phyloP scores from a whole-genome alignment of 2,888 invertebrate genomes.

The Drosophila sordidula region DNA sequence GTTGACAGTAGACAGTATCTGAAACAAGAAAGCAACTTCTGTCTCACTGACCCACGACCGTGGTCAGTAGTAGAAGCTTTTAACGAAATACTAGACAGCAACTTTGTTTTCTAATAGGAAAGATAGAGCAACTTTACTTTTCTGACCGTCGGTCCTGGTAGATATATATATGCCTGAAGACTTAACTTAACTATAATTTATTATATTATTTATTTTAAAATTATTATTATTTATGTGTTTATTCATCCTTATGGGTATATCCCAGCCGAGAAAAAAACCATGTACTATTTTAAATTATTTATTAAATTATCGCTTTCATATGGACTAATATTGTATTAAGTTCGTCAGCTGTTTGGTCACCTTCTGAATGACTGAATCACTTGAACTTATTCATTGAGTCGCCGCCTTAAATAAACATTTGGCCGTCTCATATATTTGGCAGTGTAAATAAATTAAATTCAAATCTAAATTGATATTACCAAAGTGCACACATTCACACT shows the following conservation, averaged over 20 bases:
- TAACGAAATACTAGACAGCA: neutral
- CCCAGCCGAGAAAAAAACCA: too few relatives aligned
- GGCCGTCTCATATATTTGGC: slow-evolving; percentile 47
- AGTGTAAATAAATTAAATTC: slow-evolving; percentile 78
- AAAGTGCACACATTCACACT: slow-evolving; percentile 18
- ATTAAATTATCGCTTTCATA: neutral
- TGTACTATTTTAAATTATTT: neutral
- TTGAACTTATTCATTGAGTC: slow-evolving; percentile 59
- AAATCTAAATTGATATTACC: slow-evolving; percentile 77
- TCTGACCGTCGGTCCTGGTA: too few relatives aligned
- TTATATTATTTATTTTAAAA: neutral
- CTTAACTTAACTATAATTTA: neutral
- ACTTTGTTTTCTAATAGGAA: too few relatives aligned
- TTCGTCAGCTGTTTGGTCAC: slow-evolving; percentile 37
- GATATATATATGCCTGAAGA: too few relatives aligned
- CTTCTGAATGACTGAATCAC: slow-evolving; percentile 47
- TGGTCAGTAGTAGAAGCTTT: neutral
- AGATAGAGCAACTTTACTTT: too few relatives aligned
- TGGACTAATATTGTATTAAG: neutral
- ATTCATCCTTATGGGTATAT: too few relatives aligned
- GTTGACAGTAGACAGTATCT: neutral
- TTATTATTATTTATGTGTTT: neutral
- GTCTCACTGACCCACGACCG: neutral
- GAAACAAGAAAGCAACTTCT: neutral
- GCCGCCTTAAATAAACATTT: slow-evolving; percentile 58